Evolutionary conservation across 2,113 vertebrate species (phyloP), one percentile per base, ranked within the genome.

Genomic region (Apus apus): DNA sequence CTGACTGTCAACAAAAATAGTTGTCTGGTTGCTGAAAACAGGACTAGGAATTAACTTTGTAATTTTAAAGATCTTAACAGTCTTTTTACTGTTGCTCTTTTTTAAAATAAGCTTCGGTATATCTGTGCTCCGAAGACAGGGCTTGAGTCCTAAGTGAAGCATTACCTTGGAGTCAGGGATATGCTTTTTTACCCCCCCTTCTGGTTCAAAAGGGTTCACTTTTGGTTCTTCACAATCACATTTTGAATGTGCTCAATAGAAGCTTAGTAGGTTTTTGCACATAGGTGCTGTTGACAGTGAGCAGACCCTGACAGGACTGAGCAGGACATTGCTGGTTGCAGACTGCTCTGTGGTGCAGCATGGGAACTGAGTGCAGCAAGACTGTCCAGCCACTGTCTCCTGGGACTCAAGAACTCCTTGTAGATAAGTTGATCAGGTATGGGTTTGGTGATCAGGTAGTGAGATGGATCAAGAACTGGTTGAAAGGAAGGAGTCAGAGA

Each of bases 101-200:
- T 34, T 43, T 25, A 32, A 50, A 43, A 68, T n/a, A 32, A 61
- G 30, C 11, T 83, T 53, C 65, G 32, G 27, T 70, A 54, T 50
- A 43, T 61, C 61, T 58, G 23, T 62, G n/a, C 16, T 80, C 19
- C 3, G 5, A 50, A 84, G 60, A 30, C 65, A 61, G 19, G 21
- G 76, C 64, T 83, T 57, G n/a, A 86, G 61, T 62, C 14, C 32
- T 29, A 67, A 56, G 32, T 2, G 2, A 92, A 82, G 23, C 38
- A 56, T 64, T 87, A 32, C 27, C 64, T 73, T 66, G 36, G 27
- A 30, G 15, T 40, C 48, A 72, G 14, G 10, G 15, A 56, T 51
- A 48, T 2, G 54, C 8, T 48, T 65, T 65, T 70, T 30, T 30
- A 1, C 5, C 21, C 13, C 25, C 0, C 0, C 10, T 74, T 83